Conservation (phyloP, 2,888 invertebrate species). For the Bugulina stolonifera region DNA sequence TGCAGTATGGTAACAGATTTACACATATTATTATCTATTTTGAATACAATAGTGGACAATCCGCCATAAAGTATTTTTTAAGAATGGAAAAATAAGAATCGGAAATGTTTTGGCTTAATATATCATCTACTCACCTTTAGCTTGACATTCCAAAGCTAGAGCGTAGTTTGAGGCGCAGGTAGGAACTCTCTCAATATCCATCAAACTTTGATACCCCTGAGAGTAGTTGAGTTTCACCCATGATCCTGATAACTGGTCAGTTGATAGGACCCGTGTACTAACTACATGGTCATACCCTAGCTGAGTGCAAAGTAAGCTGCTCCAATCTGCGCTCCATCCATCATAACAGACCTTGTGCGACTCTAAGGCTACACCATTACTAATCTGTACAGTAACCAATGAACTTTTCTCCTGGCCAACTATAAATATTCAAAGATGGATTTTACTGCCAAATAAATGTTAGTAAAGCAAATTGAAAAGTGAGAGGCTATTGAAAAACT, state of each 20-base stretch:
- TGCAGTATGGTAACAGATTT: too few relatives aligned
- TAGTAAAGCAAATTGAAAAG: too few relatives aligned
- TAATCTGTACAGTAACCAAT: background rate
- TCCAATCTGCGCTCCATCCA: constrained; percentile 11
- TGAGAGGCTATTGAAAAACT: too few relatives aligned
- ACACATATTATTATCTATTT: too few relatives aligned
- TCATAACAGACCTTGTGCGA: constrained; percentile 9
- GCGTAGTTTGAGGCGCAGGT: background rate
- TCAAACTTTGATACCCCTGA: background rate
- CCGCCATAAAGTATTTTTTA: too few relatives aligned
- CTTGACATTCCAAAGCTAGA: constrained; percentile 13
- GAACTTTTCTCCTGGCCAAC: background rate
- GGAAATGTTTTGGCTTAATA: too few relatives aligned
- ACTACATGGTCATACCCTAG: background rate
- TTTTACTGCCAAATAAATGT: too few relatives aligned
- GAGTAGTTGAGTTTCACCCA: constrained; percentile 4
- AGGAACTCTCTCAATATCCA: background rate
- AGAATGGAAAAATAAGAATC: too few relatives aligned
- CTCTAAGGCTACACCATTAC: background rate
- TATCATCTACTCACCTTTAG: constrained; percentile 9
- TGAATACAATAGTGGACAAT: too few relatives aligned
- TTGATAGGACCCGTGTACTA: background rate
- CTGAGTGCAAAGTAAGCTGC: background rate
- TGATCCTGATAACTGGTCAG: background rate
- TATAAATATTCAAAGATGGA: too few relatives aligned